A percentile compares a stretch with the other conserved stretches of the same genome.
Conservation (phyloP, 2,888 invertebrate species). For the Hoplodrina blanda region DNA sequence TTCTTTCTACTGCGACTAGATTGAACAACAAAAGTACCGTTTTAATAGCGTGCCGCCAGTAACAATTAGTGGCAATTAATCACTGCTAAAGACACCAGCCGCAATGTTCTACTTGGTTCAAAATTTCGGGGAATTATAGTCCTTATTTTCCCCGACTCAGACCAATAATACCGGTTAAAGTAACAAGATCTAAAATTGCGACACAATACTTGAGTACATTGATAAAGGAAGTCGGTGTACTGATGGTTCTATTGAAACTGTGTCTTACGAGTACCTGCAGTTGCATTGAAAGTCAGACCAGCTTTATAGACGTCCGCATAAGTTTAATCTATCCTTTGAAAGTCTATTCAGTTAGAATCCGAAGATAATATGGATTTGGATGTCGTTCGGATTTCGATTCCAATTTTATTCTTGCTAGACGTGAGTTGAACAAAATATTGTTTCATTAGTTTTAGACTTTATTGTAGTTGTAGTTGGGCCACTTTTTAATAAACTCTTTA, state of each 20-base stretch:
- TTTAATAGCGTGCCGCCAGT: conserved; percentile 48
- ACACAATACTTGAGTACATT: conserved; percentile 44
- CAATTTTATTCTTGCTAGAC: conserved; percentile 23
- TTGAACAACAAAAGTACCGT: conserved; percentile 46
- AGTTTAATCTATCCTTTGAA: conserved; percentile 59
- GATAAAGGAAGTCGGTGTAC: conserved; percentile 44
- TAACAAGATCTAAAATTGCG: conserved; percentile 47
- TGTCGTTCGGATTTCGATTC: conserved; percentile 32
- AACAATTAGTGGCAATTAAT: conserved; percentile 58
- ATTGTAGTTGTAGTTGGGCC: neutral
- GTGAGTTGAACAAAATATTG: conserved; percentile 8
- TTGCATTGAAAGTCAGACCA: conserved; percentile 49
- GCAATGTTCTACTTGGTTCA: conserved; percentile 23
- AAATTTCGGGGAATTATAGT: conserved; percentile 35
- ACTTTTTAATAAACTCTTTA: neutral
- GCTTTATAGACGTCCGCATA: conserved; percentile 48
- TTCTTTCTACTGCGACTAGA: conserved; percentile 31
- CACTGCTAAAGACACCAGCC: conserved; percentile 50
- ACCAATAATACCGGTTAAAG: conserved; percentile 32
- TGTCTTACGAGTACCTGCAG: conserved; percentile 37
- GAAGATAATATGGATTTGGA: conserved; percentile 46
- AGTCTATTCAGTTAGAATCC: conserved; percentile 63
- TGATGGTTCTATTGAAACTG: conserved; percentile 44
- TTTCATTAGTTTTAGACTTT: neutral
- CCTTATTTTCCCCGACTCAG: conserved; percentile 29